Percentiles rank a stretch among this genome's conserved stretches.
Conservation (phyloP, 2,888 invertebrate species). For the Sarcophaga carnaria region DNA sequence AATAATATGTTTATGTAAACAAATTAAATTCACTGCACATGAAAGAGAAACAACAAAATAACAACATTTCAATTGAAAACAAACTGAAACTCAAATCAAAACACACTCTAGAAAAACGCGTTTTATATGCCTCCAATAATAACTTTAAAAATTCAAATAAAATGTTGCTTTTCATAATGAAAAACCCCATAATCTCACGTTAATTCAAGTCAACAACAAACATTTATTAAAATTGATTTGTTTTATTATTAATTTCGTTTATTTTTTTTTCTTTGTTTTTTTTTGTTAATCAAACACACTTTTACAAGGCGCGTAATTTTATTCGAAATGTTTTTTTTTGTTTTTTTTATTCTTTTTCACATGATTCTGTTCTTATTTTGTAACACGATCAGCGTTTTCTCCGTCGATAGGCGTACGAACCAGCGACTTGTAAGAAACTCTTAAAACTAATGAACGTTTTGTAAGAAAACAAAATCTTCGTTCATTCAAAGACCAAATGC, state of each 20-base stretch:
- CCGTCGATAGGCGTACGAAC: slow-evolving; percentile 33
- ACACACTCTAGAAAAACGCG: slow-evolving; percentile 62
- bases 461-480: slow-evolving; percentile 42
- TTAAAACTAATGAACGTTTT: slow-evolving; percentile 65
- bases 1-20: slow-evolving; percentile 57
- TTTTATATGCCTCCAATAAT: slow-evolving; percentile 27
- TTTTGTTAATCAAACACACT: neutral
- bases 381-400: slow-evolving; percentile 23
- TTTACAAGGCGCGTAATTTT: slow-evolving; percentile 43
- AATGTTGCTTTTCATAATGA: slow-evolving; percentile 32
- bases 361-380: neutral
- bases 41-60: slow-evolving; percentile 25
- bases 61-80: slow-evolving; percentile 42
- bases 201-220: slow-evolving; percentile 45
- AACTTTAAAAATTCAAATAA: neutral
- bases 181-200: slow-evolving; percentile 58
- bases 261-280: too few relatives aligned
- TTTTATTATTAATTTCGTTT: slow-evolving; percentile 5
- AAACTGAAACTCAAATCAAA: slow-evolving; percentile 61
- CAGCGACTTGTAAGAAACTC: slow-evolving; percentile 59
- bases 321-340: slow-evolving; percentile 3
- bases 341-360: neutral
- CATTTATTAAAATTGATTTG: slow-evolving; percentile 31
- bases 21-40: slow-evolving; percentile 39
- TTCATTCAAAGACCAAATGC: slow-evolving; percentile 54